These are phyloP conservation scores for Saccopteryx leptura DNA, from an alignment of 2,113 vertebrate species.

Conservation along the genomic window DNA sequence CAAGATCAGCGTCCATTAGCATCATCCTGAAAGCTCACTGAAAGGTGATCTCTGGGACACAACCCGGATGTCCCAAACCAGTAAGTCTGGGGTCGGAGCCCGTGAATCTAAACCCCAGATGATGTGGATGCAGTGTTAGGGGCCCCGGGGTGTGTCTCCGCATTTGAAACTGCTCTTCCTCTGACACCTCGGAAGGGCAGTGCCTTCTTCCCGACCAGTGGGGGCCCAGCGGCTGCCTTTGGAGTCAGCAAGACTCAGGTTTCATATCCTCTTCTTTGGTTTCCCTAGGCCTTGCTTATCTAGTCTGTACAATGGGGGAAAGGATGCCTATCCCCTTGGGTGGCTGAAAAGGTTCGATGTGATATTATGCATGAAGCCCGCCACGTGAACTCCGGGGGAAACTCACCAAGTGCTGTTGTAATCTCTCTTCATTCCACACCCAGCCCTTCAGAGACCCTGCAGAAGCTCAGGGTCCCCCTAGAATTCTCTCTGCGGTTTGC, in stretches of 20 bases:
- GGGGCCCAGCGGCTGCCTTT: neutral
- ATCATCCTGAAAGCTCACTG: neutral
- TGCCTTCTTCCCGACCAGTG: neutral
- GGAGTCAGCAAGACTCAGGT: neutral
- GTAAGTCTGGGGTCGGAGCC: neutral
- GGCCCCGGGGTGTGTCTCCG: neutral
- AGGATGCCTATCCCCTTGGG: neutral
- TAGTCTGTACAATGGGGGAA: neutral
- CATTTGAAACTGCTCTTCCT: neutral
- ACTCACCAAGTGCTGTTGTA: neutral
- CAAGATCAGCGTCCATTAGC: neutral
- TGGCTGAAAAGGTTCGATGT: neutral
- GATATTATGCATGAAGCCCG: neutral
- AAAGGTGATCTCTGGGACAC: neutral
- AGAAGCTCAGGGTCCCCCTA: neutral
- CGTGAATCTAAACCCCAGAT: neutral
- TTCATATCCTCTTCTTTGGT: neutral
- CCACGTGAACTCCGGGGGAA: neutral
- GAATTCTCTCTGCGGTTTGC: neutral
- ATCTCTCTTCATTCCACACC: neutral
- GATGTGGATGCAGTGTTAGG: neutral
- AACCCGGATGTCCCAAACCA: neutral
- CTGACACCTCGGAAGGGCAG: neutral
- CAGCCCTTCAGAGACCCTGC: neutral
- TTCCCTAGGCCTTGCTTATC: constrained; percentile 2